Evolutionary conservation across 64 coral and sea anemone genomes (phyloP).

Genomic region (Porites lutea): DNA sequence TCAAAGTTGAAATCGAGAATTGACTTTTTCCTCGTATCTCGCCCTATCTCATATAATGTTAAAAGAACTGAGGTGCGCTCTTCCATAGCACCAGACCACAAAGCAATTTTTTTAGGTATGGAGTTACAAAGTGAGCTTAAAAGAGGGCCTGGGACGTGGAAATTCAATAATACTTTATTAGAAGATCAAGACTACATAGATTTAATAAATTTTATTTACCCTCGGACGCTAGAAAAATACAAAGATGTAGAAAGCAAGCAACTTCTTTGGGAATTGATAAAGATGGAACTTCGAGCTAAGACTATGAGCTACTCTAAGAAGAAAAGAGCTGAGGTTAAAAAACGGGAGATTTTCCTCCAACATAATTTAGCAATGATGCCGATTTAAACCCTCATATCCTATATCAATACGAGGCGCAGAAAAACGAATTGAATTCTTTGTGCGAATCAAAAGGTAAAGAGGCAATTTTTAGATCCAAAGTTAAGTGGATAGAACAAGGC

Average conservation of each 20-base stretch:
- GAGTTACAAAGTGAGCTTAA: too few relatives aligned
- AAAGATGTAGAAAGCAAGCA: not conserved
- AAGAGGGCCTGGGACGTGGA: not conserved
- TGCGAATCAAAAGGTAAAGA: not conserved
- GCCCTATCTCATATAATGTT: not conserved
- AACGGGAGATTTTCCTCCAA: not conserved
- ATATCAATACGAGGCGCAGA: not conserved
- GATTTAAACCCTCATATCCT: not conserved
- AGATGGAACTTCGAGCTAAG: not conserved
- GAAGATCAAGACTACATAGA: not conserved
- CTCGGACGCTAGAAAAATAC: not conserved
- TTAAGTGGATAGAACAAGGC: not conserved
- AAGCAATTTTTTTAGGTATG: not conserved
- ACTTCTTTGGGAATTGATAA: not conserved
- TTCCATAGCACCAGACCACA: not conserved
- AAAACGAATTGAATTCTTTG: not conserved
- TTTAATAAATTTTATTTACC: not conserved
- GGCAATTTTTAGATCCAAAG: not conserved
- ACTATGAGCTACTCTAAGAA: not conserved
- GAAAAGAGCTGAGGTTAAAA: not conserved
- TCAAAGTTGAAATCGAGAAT: too few relatives aligned
- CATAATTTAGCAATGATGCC: not conserved
- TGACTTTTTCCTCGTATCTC: not conserved
- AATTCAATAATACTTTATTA: not conserved
- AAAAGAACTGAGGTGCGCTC: not conserved